phyloP scores from a whole-genome alignment of 2,888 invertebrate genomes.

The Nezara viridula region DNA sequence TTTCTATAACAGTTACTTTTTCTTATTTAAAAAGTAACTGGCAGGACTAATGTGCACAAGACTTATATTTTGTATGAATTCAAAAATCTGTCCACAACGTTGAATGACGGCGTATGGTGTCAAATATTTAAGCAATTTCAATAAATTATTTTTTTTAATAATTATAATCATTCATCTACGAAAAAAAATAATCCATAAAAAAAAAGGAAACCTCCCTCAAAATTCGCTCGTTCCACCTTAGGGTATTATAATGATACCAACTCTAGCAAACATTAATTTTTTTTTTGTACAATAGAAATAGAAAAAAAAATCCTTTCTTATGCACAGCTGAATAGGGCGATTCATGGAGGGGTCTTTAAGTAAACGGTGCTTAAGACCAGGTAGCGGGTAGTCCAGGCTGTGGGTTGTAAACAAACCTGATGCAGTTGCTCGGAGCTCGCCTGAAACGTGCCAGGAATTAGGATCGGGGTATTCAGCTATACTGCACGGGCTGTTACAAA shows the following conservation, averaged over 20 bases:
- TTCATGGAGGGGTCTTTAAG: background rate
- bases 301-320: background rate
- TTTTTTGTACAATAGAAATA: background rate
- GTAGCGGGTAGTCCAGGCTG: background rate
- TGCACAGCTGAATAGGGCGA: slow-evolving; percentile 13
- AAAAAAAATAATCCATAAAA: no score
- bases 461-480: background rate
- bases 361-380: slow-evolving; percentile 35
- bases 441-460: slow-evolving; percentile 42
- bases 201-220: no score
- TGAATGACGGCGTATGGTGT: no score
- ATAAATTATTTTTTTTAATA: no score
- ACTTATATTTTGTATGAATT: no score
- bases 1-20: no score
- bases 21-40: no score
- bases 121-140: no score
- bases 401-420: slow-evolving; percentile 43
- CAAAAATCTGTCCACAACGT: no score
- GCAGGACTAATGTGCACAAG: no score
- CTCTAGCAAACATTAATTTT: background rate
- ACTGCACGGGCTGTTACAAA: background rate
- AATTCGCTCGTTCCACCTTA: background rate
- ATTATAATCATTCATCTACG: no score
- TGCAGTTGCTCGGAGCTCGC: background rate
- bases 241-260: background rate